Evolutionary conservation across 1,140 invertebrate genomes (phyloP), one percentile per base, ranked within the genome.

Genomic region (Drosophila pruinosa): DNA sequence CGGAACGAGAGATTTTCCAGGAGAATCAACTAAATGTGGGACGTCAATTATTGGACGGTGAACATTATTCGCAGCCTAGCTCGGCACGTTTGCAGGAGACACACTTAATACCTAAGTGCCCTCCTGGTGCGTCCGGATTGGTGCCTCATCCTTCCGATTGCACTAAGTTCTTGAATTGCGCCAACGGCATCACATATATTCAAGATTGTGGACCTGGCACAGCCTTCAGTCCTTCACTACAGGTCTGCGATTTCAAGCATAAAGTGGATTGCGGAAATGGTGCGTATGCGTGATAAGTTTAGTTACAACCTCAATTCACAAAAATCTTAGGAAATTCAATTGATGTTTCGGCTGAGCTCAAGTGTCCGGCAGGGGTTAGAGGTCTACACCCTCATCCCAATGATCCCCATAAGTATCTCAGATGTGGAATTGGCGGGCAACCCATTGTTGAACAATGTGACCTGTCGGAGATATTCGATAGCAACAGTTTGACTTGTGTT

Each of bases 121-220:
- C 31, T 0, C 31, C 31, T 34, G 31, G 31, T 1, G 31, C 50
- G 59, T 21, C 39, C 17, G 31, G 31, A 4, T 34, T 4, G 2
- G 22, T 93, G 7, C 93, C 94, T 1, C 94, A 95, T 92, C 94
- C 94, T 0, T 86, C 89, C 1, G 93, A 94, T 36, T 96, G 95
- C 70, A 91, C 89, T 8, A 94, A 95, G 70, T 96, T 94, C 75
- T 74, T 96, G 1, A 94, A 94, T 62, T 96, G 95, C 79, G 91
- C 91, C 1, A 92, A 93, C 69, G 95, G 94, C 0, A 81, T 83
- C 21, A 92, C 93, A 0, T 93, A 92, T 53, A 83, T 94, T 4
- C 93, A 94, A 90, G 89, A 92, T 10, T 96, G 95, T 89, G 93
- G 93, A 12, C 93, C 94, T 2, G 94, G 94, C 7, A 95, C 94